Evolutionary conservation across 1,140 invertebrate genomes (phyloP).

Genomic region (Drosophila ohnishii): DNA sequence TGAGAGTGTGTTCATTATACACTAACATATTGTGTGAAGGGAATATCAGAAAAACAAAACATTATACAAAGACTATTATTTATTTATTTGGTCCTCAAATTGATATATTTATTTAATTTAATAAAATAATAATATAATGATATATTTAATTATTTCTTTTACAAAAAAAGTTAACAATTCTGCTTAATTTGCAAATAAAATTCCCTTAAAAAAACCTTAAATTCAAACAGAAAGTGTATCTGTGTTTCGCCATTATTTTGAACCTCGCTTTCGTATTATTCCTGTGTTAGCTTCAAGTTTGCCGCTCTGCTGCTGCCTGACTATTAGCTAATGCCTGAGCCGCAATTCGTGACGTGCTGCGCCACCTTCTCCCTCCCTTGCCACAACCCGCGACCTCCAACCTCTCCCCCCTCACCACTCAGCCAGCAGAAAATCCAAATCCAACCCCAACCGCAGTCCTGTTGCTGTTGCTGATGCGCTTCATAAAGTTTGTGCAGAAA

Average conservation of each 20-base stretch:
- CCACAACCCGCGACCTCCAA: conserved; percentile 5
- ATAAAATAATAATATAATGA: not conserved
- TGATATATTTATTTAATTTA: not conserved
- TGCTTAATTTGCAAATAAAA: not conserved
- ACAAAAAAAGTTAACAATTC: not conserved
- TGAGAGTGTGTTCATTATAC: conserved; percentile 51
- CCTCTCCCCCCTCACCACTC: not conserved
- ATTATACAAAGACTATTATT: too few species aligned
- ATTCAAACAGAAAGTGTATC: conserved; percentile 2
- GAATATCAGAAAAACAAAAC: not conserved
- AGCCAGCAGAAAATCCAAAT: not conserved
- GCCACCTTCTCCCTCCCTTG: not conserved
- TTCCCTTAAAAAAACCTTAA: too few species aligned
- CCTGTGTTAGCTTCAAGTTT: conserved; percentile 43
- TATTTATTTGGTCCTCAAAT: not conserved
- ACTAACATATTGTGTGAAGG: not conserved
- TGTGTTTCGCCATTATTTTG: not conserved
- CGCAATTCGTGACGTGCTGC: conserved; percentile 44
- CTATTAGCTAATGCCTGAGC: conserved; percentile 53
- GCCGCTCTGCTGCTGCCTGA: conserved; percentile 45
- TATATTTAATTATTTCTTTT: not conserved
- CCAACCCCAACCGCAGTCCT: conserved; percentile 28
- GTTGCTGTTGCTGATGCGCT: conserved; percentile 70
- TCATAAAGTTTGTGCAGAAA: conserved; percentile 77
- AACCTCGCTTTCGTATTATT: conserved; percentile 1